Base-by-base conservation (phyloP, 64 coral and sea anemone species). In the Montipora efflorescens region DNA sequence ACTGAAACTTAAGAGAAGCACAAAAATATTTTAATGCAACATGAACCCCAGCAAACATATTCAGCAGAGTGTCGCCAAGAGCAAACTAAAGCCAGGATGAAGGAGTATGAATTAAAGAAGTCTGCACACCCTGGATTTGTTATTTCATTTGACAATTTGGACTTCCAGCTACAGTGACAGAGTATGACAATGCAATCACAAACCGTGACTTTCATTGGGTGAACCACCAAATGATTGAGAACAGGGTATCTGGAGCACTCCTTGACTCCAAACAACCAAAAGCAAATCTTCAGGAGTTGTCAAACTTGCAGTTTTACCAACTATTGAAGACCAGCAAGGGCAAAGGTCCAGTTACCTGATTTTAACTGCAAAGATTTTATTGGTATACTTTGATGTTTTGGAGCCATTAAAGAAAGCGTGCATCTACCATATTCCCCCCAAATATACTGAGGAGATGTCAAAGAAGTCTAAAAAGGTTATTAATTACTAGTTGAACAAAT, bases 241-340 rank as follows among this genome's bases (percentile, higher is more conserved):
- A 16, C 6, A 36, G 15, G 71, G 20, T 18, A 4, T 75, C 15
- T 75, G 12, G 78, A 2, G 82, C 81, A 78, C 79, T 75, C 25
- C 78, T 89, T 15, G 14, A 16, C 81, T 76, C 8, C 21, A 64
- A 11, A 16, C 10, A 15, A 83, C 92, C 92, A 59, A 92, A 85
- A 61, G 19, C 66, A 79, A 81, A 92, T 14, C 5, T 98, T 2
- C 0, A 75, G 9, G 77, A 97, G 43, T 47, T 94, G 25, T 64
- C 82, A 66, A 94, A 94, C 48, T 5, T 94, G 5, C 75, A 66
- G 43, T 97, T 97, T n/a, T 22, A 20, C 95, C 92, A 76, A 88
- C 13, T 9, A 11, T 97, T 14, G 77, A 80, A 18, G 89, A 80
- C 61, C 89, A 91, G 59, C 20, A 48, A 50, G 2, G 25, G n/a